phyloP scores from a whole-genome alignment of 2,888 invertebrate species.

The Mantis religiosa region DNA sequence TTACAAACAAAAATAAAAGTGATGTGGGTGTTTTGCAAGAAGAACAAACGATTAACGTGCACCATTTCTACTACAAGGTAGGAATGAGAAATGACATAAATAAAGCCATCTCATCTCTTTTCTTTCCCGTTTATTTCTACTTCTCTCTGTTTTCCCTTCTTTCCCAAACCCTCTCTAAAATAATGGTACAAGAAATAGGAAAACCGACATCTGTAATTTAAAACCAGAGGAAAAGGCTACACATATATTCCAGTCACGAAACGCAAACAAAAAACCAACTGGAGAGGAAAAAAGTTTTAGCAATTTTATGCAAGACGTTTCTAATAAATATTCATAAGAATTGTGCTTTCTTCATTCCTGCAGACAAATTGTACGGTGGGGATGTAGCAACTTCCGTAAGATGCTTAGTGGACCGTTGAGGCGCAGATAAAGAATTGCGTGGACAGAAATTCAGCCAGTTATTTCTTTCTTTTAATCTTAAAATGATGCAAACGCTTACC shows the following conservation, averaged over 20 bases:
- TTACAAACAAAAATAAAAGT: no score
- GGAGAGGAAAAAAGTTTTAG: neutral
- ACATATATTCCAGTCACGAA: constrained; percentile 17
- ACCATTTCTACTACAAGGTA: neutral
- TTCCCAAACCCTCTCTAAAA: neutral
- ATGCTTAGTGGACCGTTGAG: neutral
- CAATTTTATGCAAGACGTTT: constrained; percentile 23
- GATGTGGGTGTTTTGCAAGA: neutral
- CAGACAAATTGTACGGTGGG: neutral
- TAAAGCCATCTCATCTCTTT: neutral
- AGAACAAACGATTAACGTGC: neutral
- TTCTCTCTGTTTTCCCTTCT: neutral
- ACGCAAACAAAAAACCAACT: constrained; percentile 10
- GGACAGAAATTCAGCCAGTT: neutral
- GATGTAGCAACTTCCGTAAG: neutral
- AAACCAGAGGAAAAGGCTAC: constrained; percentile 3
- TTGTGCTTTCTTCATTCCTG: constrained; percentile 10
- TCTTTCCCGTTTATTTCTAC: neutral
- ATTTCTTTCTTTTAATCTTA: neutral
- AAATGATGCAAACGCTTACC: neutral
- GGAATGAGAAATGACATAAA: neutral
- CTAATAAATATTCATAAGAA: constrained; percentile 27
- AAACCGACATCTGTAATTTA: constrained; percentile 17
- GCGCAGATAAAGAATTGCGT: neutral
- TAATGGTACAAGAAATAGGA: neutral